Base-by-base conservation (phyloP, 2,888 invertebrate genomes). In the Mythimna loreyi region DNA sequence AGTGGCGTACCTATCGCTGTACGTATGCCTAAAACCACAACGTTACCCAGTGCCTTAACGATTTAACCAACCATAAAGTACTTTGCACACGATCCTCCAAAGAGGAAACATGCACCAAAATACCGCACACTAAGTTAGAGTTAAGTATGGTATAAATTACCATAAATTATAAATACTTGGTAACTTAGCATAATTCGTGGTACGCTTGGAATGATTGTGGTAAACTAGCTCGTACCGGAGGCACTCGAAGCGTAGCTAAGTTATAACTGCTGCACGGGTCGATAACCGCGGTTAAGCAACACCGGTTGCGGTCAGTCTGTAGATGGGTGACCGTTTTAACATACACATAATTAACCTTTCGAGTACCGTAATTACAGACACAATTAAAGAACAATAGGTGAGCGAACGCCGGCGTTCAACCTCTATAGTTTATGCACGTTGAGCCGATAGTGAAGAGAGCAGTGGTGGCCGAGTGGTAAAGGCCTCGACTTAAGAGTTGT, bases 111-210 rank as follows among this genome's bases (percentile, higher is more conserved):
- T 68, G 47, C 55, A 65, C 53, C 33, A 40, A 49, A 68, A 58
- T 36, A 55, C 52, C 36, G 1, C 45, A n/a, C 43, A 23, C 56
- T 57, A 66, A 82, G 58, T 75, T 67, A 59, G 60, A 67, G 21
- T 79, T 82, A 72, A 80, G 67, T 80, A 67, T 53, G 43, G 60
- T 47, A 62, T 72, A 72, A 56, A 62, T 75, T 59, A 69, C 19
- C 57, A 69, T 65, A 59, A 69, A 75, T 67, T 77, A 63, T 40
- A 40, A 40, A 40, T 62, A 56, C 80, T 75, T 9, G 45, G 55
- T 40, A 30, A 67, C 56, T 67, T 59, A 56, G 55, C 61, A 67
- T 72, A 78, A 61, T 49, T 78, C 58, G 57, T 53, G 47, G 13
- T 53, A 25, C 16, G 40, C n/a, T 52, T 23, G 23, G n/a, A 47